Base-by-base conservation (phyloP, 2,888 invertebrate species). In the Amiota minor region DNA sequence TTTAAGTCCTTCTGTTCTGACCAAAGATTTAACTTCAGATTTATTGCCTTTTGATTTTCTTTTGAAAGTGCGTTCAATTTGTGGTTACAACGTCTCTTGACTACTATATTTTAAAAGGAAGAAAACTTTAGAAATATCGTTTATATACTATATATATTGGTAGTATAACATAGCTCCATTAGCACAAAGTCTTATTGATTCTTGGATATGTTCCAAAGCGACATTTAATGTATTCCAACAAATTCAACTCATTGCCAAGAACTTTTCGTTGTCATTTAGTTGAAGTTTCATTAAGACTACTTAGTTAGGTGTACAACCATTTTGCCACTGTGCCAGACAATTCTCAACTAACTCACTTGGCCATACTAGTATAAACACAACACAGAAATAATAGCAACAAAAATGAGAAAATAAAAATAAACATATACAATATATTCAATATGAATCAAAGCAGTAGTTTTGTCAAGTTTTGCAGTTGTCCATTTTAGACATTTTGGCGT, bases 401-500 rank as follows among this genome's bases (percentile, higher is more conserved):
- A 14, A 53, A 53, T 53, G 53, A 2, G 16, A n/a, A 11, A 53
- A 53, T 9, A 8, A n/a, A 53, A 53, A 53, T 14, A 53, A 11
- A 12, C 11, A 53, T 16, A n/a, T n/a, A n/a, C n/a, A n/a, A n/a
- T n/a, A n/a, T 53, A 11, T 16, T 53, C 53, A 16, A 9, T 35
- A 35, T 35, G 35, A 35, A 35, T 35, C 35, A 35, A 35, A 4
- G 53, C 53, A 12, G 12, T n/a, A 53, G 53, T n/a, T n/a, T 53
- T 53, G n/a, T n/a, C 12, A 53, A 2, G 53, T 53, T 53, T 53
- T n/a, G 12, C 53, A 53, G 53, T 59, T 59, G 59, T n/a, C 59
- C 59, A 59, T n/a, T 18, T 59, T 18, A 18, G 59, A 59, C 59
- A 11, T 59, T n/a, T 18, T 59, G 59, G 59, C 59, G 59, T 18